Percentiles rank a stretch among this genome's conserved stretches.
These are phyloP conservation scores for Sebastes jordani DNA, from an alignment of 2,797 vertebrate genomes.

Conservation along the genomic window DNA sequence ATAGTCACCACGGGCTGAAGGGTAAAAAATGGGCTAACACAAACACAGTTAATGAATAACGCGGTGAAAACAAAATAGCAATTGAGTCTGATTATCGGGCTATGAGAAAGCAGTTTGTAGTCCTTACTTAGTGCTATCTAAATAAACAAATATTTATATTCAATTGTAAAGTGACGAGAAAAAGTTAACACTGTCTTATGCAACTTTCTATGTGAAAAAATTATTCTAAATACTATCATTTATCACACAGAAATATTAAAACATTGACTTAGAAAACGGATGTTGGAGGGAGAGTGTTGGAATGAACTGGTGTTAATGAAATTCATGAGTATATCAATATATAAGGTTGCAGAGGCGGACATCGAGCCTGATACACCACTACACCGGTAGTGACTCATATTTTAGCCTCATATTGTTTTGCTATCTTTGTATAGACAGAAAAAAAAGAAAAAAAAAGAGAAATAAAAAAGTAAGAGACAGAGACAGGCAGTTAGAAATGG, in stretches of 20 bases:
- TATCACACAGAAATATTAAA: neutral
- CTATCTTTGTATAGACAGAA: neutral
- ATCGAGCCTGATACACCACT: neutral
- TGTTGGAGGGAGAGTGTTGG: neutral
- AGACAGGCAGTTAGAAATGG: slow-evolving; percentile 10
- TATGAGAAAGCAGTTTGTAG: neutral
- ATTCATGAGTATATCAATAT: neutral
- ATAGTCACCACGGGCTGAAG: neutral
- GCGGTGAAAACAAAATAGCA: neutral
- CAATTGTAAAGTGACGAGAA: neutral
- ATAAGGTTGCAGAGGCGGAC: neutral
- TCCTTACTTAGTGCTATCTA: neutral
- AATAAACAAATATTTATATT: neutral
- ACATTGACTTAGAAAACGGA: neutral
- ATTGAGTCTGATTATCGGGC: neutral
- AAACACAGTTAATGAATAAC: neutral
- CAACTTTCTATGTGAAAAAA: neutral
- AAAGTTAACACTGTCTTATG: neutral
- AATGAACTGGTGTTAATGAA: neutral
- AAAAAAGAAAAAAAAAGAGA: neutral
- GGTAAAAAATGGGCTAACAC: neutral
- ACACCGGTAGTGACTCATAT: neutral
- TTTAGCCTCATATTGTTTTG: neutral
- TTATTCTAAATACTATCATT: neutral
- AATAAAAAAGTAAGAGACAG: neutral